Percentiles rank a stretch among this genome's conserved stretches.
These are phyloP conservation scores for Pemphredon lugubris DNA, from an alignment of 2,888 invertebrate species.

Conservation along the genomic window DNA sequence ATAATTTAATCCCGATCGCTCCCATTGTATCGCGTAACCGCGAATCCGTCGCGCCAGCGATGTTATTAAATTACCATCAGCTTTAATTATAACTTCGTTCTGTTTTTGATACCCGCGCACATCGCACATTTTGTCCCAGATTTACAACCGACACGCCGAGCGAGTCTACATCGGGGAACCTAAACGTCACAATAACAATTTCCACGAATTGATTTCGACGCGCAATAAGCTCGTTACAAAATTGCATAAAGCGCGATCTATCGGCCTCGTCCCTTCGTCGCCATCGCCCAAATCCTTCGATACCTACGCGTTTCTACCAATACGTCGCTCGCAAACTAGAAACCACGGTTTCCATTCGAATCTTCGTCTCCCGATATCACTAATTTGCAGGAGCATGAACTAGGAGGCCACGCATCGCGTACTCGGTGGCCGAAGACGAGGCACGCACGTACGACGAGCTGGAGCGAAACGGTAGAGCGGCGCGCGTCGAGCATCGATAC, in stretches of 20 bases:
- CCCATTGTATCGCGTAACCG: neutral
- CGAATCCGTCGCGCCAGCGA: neutral
- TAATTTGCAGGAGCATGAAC: constrained; percentile 19
- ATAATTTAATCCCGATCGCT: neutral
- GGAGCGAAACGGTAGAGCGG: constrained; percentile 46
- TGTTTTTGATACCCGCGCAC: constrained; percentile 27
- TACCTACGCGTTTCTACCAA: neutral
- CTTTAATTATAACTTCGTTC: constrained; percentile 31
- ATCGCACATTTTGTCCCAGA: too few relatives aligned
- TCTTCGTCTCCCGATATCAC: too few relatives aligned
- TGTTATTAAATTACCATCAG: constrained; percentile 24
- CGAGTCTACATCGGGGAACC: too few relatives aligned
- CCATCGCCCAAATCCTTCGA: too few relatives aligned
- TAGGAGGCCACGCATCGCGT: constrained; percentile 47
- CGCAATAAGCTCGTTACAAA: too few relatives aligned
- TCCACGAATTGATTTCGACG: too few relatives aligned
- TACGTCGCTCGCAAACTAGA: too few relatives aligned
- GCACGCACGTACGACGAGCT: constrained; percentile 44
- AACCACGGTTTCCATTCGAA: too few relatives aligned
- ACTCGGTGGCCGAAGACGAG: constrained; percentile 26
- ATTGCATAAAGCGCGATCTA: too few relatives aligned
- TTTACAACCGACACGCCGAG: too few relatives aligned
- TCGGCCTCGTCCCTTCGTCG: too few relatives aligned
- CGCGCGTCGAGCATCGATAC: constrained; percentile 57
- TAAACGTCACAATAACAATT: too few relatives aligned